Evolutionary conservation across 2,797 vertebrate genomes (phyloP), one percentile per base, ranked within the genome.

Genomic region (Melanotaenia parkinsoni): DNA sequence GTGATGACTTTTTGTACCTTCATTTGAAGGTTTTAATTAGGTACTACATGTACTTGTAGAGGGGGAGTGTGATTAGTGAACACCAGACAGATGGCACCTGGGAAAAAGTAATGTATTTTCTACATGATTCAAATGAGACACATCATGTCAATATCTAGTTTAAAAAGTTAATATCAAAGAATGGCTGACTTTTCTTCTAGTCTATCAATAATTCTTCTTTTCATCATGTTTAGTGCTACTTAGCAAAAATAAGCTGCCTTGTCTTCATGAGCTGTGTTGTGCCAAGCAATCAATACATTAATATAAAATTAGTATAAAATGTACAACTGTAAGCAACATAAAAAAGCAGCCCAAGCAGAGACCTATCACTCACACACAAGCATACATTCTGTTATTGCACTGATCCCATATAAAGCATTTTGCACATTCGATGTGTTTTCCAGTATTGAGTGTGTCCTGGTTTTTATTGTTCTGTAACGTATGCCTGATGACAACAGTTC

Each of bases 11-110:
- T 97, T 96, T 96, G 94, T 95, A 97, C 83, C 81, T 85, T 84
- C 73, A 88, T 97, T 96, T 96, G 96, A 96, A 97, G 90, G 95
- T 95, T 96, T 96, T 97, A 98, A 98, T 98, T 97, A 98, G 96
- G 94, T 93, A 94, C 94, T 95, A 92, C 84, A 94, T 94, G 95
- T 95, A 95, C 94, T 93, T 88, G 82, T 91, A 93, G 92, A 93
- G 92, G 92, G 70, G 92, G 93, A 94, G 90, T 91, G 91, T 94
- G 92, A 93, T 94, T 90, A 92, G 94, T 93, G 95, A 95, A 95
- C 94, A 91, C 72, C 80, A 92, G 84, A 83, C 83, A 88, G 91
- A 88, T 86, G 86, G 88, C 85, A 88, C 66, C 66, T 30, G 79
- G 78, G 78, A 81, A 76, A 76, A 58, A 62, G 33, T 26, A 58